Conservation (phyloP, 2,113 vertebrate genomes). For the Ictidomys tridecemlineatus region DNA sequence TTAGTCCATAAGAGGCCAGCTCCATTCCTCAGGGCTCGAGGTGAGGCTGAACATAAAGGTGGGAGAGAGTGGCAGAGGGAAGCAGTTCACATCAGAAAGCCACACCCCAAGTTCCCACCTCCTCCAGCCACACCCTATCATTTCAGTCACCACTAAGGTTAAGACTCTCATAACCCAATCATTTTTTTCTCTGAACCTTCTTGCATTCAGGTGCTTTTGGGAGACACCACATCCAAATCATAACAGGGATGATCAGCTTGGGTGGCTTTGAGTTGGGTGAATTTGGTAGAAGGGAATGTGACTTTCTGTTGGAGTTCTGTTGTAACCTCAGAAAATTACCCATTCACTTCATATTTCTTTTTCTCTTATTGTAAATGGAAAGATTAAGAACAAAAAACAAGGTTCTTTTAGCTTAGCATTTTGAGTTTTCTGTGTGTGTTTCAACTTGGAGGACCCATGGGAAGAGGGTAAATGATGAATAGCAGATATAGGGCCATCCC, state of each 20-base stretch:
- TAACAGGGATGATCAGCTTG: neutral
- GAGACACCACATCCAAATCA: too few relatives aligned
- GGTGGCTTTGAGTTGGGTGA: neutral
- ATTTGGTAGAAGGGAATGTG: neutral
- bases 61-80: too few relatives aligned
- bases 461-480: neutral
- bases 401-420: neutral
- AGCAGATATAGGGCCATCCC: neutral
- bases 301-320: neutral
- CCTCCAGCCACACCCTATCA: too few relatives aligned
- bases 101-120: too few relatives aligned
- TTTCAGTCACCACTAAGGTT: too few relatives aligned
- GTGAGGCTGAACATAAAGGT: too few relatives aligned
- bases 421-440: neutral
- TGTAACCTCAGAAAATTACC: neutral
- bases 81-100: too few relatives aligned
- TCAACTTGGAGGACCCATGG: neutral
- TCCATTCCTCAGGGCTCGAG: too few relatives aligned
- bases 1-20: too few relatives aligned
- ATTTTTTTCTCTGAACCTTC: too few relatives aligned
- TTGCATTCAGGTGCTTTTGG: too few relatives aligned
- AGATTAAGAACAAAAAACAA: conserved; percentile 8
- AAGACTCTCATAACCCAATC: too few relatives aligned
- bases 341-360: neutral
- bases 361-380: neutral